A percentile compares a stretch with the other conserved stretches of the same genome.
phyloP scores from a whole-genome alignment of 2,113 vertebrate species.

The Pungitius pungitius region DNA sequence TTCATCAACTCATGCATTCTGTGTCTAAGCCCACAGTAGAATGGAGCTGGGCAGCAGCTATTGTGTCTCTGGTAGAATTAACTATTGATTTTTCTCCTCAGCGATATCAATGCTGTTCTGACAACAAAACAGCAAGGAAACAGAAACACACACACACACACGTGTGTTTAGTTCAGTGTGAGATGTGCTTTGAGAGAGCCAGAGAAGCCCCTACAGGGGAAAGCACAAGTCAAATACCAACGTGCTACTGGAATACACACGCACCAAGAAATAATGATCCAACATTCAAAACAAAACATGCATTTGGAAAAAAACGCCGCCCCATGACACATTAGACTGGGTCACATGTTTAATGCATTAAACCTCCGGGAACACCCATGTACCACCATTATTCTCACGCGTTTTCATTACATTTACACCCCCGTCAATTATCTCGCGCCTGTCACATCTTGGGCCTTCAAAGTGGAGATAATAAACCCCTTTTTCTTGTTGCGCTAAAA shows the following conservation, averaged over 20 bases:
- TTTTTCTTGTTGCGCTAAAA: background rate
- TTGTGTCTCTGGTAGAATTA: conserved; percentile 80
- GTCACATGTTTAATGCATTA: conserved; percentile 1
- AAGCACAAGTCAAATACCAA: conserved; percentile 57
- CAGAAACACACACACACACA: conserved; percentile 33
- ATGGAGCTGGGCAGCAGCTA: conserved; percentile 61
- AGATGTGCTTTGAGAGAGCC: conserved; percentile 43
- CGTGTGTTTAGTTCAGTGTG: conserved; percentile 1
- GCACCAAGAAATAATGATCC: conserved; percentile 30
- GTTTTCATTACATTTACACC: conserved; percentile 3
- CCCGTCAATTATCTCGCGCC: background rate
- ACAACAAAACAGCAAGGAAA: conserved; percentile 67
- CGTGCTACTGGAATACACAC: conserved; percentile 30
- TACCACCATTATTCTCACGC: background rate
- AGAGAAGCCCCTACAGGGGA: conserved; percentile 16
- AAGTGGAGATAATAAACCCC: background rate
- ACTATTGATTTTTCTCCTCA: conserved; percentile 81
- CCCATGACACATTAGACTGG: background rate
- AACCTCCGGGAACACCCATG: background rate
- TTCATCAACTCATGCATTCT: conserved; percentile 71
- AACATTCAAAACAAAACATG: conserved; percentile 41
- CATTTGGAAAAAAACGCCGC: conserved; percentile 18
- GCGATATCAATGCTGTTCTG: conserved; percentile 73
- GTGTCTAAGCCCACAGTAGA: conserved; percentile 59
- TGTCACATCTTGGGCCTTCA: background rate